Percentiles rank a stretch among this genome's conserved stretches.
Evolutionary conservation across 2,113 vertebrate genomes (phyloP).

Genomic region (Prunella himalayana): DNA sequence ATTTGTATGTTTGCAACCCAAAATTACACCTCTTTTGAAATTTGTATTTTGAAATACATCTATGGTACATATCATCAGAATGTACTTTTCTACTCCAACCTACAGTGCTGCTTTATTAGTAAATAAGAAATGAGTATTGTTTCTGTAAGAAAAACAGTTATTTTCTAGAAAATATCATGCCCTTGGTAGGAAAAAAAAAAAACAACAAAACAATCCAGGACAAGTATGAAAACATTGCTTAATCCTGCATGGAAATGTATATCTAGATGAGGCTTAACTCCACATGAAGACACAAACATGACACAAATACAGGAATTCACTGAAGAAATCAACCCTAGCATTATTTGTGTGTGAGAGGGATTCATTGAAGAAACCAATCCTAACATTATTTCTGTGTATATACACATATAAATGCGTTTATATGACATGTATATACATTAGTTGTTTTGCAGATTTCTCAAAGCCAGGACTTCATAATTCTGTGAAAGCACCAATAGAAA

Average conservation of each 20-base stretch:
- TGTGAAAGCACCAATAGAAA: neutral
- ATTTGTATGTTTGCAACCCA: neutral
- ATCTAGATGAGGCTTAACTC: neutral
- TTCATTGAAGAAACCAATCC: neutral
- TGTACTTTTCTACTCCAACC: neutral
- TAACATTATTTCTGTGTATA: neutral
- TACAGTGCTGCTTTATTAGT: neutral
- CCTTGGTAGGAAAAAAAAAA: neutral
- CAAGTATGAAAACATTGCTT: neutral
- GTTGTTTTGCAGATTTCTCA: neutral
- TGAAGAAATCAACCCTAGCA: neutral
- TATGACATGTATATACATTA: rapidly evolving
- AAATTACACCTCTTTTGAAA: neutral
- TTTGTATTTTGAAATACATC: neutral
- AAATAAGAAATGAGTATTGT: neutral
- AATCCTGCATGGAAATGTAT: neutral
- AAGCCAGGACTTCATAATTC: neutral
- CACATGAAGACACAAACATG: neutral
- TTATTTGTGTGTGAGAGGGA: neutral
- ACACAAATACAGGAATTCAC: neutral
- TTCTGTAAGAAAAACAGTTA: neutral
- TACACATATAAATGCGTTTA: neutral
- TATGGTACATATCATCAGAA: neutral
- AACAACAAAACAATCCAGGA: neutral
- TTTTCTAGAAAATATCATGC: neutral